Evolutionary conservation across 2,113 vertebrate species (phyloP), one percentile per base, ranked within the genome.

Genomic region (Notarius lentiginosus): DNA sequence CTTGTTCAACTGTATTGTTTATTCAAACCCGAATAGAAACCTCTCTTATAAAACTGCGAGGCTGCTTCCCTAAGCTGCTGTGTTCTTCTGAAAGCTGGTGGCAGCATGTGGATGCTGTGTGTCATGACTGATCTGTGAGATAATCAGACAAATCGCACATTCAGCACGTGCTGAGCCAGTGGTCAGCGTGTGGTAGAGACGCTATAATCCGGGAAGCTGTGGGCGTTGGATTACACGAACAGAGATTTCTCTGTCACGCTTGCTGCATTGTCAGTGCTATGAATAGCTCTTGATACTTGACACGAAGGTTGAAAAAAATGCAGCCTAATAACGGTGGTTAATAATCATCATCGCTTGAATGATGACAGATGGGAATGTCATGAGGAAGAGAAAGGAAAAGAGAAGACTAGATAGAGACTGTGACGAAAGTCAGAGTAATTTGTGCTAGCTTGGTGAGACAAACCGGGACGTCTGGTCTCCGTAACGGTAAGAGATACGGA

Each of bases 281-380:
- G 85, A 86, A 82, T 81, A 82, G 65, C 18, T 72, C 30, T 27
- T 5, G 53, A 17, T 82, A 82, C 66, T 20, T 77, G 75, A 79
- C 76, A 41, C 49, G 14, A 53, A 22, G 12, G 65, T 58, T 79
- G 55, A 22, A 80, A 85, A 85, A 73, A 77, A 51, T 47, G 66
- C 77, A 51, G 34, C 53, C 10, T 81, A 86, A 81, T 81, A 72
- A 58, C 30, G 6, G 22, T 60, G 22, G 53, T 72, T 81, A 70
- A 81, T 81, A 70, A 72, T 70, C 85, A 80, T 70, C 49, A 20
- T 47, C 41, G 47, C 55, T 7, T 73, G 72, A 34, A 41, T 61
- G 70, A 58, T 56, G 51, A 84, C 65, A 84, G 82, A 34, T n/a
- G 58, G 49, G 63, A 86, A 53, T 51, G 76, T 49, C 30, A 47